Evolutionary conservation across 2,888 invertebrate species (phyloP), one percentile per base, ranked within the genome.

Genomic region (Deroplatys truncata): DNA sequence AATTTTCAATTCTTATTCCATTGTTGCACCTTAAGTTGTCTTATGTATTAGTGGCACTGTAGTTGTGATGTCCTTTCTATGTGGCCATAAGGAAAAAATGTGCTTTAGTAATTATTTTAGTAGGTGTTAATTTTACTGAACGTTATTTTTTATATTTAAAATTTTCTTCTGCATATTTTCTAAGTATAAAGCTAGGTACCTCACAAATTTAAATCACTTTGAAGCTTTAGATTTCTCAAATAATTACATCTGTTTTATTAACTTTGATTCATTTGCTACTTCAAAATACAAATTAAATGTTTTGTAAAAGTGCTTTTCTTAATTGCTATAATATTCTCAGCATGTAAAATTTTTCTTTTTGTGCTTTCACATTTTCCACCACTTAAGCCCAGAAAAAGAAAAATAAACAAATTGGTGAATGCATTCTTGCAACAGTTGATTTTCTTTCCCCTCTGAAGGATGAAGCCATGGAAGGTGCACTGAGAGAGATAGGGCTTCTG

Each of bases 401-500:
- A 72, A 72, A 72, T 20, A 20, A 72, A 72, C 16, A 72, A 72
- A 72, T 72, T 72, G 56, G 20, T 72, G 56, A 72, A 72, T 72
- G 56, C 29, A 84, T 28, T 84, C 84, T 29, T 84, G 84, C 28
- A 84, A 29, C 28, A 84, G 84, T 86, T 83, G 86, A 82, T 89
- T 86, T 56, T 89, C 83, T 89, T 82, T 89, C 82, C 88, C 86
- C 88, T 89, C 82, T 86, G 92, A 95, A 97, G 98, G 98, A 98
- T 94, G 98, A 98, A 96, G 98, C 97, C 93, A 97, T 98, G 94
- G 98, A 98, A 94, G 97, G 97, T 93, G 97, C 98, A 93, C 97
- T 98, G 93, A 97, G 97, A 94, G 98, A 98, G 94, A 97, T 98
- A 95, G 98, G 98, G 94, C 96, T 98, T 93, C 97, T 98, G 94